A percentile compares a stretch with the other conserved stretches of the same genome.
These are phyloP conservation scores for Elanoides forficatus DNA, from an alignment of 2,113 vertebrate genomes.

Conservation along the genomic window DNA sequence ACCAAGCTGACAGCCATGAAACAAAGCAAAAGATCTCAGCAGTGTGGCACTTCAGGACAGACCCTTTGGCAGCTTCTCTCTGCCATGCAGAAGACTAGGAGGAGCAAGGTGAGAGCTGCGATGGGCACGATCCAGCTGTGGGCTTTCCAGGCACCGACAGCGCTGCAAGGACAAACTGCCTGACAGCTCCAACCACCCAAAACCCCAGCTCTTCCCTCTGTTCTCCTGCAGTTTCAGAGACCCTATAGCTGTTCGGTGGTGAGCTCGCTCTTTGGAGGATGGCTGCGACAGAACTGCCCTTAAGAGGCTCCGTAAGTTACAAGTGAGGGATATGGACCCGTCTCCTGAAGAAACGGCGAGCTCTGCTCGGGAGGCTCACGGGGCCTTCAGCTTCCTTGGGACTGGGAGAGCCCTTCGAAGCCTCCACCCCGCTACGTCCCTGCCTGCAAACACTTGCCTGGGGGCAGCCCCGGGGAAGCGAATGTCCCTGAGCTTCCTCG, in stretches of 20 bases:
- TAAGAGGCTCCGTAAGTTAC: not conserved
- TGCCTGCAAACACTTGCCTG: not conserved
- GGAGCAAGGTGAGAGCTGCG: not conserved
- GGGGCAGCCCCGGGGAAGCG: not conserved
- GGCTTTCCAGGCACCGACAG: not conserved
- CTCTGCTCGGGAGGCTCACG: accelerated
- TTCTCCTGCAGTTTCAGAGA: not conserved
- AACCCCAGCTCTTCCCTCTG: not conserved
- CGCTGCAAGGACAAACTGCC: not conserved
- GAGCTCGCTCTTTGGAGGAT: not conserved
- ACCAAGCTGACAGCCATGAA: not conserved
- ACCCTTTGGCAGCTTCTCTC: not conserved
- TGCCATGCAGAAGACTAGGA: not conserved
- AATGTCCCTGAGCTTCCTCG: not conserved
- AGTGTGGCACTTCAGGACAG: not conserved
- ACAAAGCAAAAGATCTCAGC: not conserved
- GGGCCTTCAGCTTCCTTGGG: not conserved
- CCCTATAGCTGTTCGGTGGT: not conserved
- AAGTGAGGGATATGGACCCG: not conserved
- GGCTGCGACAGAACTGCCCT: not conserved
- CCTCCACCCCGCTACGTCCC: accelerated
- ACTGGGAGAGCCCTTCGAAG: not conserved
- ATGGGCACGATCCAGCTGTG: accelerated
- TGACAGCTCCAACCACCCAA: not conserved
- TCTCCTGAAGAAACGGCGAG: not conserved